These are phyloP conservation scores for Caenorhabditis imperialis DNA, from an alignment of 2,888 invertebrate species.

Conservation along the genomic window DNA sequence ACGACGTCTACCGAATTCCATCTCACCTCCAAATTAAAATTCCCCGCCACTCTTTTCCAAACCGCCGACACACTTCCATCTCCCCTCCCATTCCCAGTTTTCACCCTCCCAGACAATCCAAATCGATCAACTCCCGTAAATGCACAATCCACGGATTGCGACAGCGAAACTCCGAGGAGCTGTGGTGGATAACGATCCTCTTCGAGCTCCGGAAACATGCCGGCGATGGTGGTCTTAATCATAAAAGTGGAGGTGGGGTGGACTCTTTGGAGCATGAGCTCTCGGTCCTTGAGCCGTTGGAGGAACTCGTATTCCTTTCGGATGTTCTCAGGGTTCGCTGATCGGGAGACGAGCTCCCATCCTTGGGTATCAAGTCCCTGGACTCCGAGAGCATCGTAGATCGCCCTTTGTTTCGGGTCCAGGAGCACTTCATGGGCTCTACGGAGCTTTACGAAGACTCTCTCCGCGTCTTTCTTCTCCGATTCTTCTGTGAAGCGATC, in stretches of 20 bases:
- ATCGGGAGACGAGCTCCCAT: constrained; percentile 86
- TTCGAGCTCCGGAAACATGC: constrained; percentile 68
- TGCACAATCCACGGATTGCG: constrained; percentile 72
- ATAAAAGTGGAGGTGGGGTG: constrained; percentile 84
- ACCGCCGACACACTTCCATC: constrained; percentile 68
- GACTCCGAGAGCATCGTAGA: constrained; percentile 92
- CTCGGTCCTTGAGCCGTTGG: constrained; percentile 87
- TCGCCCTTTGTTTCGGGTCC: constrained; percentile 93
- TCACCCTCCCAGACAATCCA: constrained; percentile 71
- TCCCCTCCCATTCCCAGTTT: constrained; percentile 73
- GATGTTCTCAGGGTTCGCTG: constrained; percentile 91
- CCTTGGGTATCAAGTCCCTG: constrained; percentile 91
- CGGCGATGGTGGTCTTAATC: constrained; percentile 70
- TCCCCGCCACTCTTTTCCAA: constrained; percentile 71
- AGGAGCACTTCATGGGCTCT: constrained; percentile 94
- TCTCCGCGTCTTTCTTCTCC: constrained; percentile 89
- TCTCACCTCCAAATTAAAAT: constrained; percentile 68
- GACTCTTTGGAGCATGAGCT: constrained; percentile 89
- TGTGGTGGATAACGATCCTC: constrained; percentile 73
- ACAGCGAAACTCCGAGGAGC: constrained; percentile 68
- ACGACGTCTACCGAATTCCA: too few relatives aligned
- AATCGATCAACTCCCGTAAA: constrained; percentile 70
- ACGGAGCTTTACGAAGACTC: constrained; percentile 92
- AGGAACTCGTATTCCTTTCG: constrained; percentile 93
- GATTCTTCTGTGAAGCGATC: constrained; percentile 92